Base-by-base conservation (phyloP, 2,888 invertebrate species). In the Xanthorhoe spadicearia region DNA sequence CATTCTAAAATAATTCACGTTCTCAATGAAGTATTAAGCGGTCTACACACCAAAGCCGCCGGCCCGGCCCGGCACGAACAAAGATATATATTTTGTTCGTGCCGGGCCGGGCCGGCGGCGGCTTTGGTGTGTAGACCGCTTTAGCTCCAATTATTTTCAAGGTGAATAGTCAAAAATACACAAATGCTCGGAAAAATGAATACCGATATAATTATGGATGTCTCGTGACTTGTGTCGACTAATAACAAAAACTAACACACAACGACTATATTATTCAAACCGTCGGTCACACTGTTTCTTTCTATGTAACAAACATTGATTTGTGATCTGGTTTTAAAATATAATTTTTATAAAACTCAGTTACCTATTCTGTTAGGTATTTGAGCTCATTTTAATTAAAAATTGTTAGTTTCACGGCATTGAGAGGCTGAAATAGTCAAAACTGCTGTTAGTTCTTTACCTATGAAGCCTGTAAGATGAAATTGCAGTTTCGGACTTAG, bases 151-250 rank as follows among this genome's bases (percentile, higher is more conserved):
- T 55, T 61, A 66, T 60, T 61, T 70, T 28, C 68, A 72, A 72
- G 68, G 70, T 65, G 46, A 59, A 51, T 38, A 52, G 60, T 52
- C 10, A 59, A 53, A 61, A 61, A 61, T 67, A 67, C 50, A 50
- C 19, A 61, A 56, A 63, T 53, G 43, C 32, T 55, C 38, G 19
- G 15, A 55, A 58, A 64, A 62, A 58, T 64, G 58, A 56, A 66
- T 64, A 69, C 18, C 8, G 56, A 61, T 53, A 62, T 61, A 56
- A 49, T 61, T 56, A 56, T 61, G 58, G 48, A 17, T 17, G 58
- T 53, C 78, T 73, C 73, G 75, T 79, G 81, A 79, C 74, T 38
- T 23, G 69, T 77, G 76, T 78, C 10, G 13, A 43, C n/a, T n/a
- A 43, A 43, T 66, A 70, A 73, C 74, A 72, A 66, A 65, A 64